Base-by-base conservation (phyloP, 1,140 invertebrate genomes). In the Saccostrea echinata region DNA sequence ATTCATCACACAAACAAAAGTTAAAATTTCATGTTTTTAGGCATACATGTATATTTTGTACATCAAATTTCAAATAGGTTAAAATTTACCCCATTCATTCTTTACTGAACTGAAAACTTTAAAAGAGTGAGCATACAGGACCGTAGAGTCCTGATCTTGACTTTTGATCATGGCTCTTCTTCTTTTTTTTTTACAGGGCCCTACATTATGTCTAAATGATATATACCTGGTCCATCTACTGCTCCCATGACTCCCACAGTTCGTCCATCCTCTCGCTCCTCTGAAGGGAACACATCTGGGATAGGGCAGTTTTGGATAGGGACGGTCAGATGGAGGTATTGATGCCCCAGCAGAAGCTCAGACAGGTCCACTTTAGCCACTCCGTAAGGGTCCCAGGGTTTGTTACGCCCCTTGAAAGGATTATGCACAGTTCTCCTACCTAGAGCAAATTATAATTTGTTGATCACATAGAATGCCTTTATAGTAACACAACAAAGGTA, bases 361-460 rank as follows among this genome's bases (percentile, higher is more conserved):
- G 93, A 94, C n/a, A 95, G 85, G 90, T 94, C 92, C 0, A 95
- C 84, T 57, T 92, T 92, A 21, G 93, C 91, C 16, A 95, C 90
- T 51, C 94, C 94, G 86, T 93, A 94, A 0, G 94, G 94, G 89
- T 95, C 94, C 94, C 94, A 95, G 0, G 92, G 92, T 81, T 93
- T 93, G 76, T 93, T 91, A 33, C 93, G 90, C 11, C 91, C 93
- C 51, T 92, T 90, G 84, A 95, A 94, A 43, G 94, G 92, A 88
- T 95, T 95, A 84, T 94, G 90, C 55, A 94, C 55, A 4, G 94
- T 95, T 84, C 94, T 90, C 55, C 93, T 89, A 87, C 93, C 94
- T 94, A 91, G 16, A 89, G 91, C 84, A 53, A 84, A 68, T 53
- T n/a, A n/a, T n/a, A n/a, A n/a, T n/a, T n/a, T n/a, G n/a, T n/a